phyloP scores from a whole-genome alignment of 2,888 invertebrate species.

The Ormyrus rosae region DNA sequence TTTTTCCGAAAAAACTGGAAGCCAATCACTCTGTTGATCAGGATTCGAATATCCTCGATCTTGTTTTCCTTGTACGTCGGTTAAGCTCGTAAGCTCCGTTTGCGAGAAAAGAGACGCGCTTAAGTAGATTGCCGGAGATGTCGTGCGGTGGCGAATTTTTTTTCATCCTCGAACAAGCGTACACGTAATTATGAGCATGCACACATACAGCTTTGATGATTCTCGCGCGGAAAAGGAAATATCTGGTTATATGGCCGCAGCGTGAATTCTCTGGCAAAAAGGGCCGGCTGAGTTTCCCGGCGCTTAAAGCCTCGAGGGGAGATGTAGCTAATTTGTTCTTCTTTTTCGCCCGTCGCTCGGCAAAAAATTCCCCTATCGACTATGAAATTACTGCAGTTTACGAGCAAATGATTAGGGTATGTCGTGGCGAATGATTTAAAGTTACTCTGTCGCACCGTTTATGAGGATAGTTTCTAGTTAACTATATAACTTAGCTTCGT shows the following conservation, averaged over 20 bases:
- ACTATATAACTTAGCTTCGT: no score
- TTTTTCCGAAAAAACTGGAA: no score
- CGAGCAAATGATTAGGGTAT: slow-evolving; percentile 40
- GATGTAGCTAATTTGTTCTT: slow-evolving; percentile 30
- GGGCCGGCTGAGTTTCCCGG: slow-evolving; percentile 8
- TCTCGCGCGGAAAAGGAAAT: slow-evolving; percentile 16
- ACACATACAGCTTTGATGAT: background rate
- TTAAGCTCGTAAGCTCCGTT: background rate
- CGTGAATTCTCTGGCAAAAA: slow-evolving; percentile 41
- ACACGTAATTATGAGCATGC: background rate
- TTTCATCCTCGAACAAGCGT: background rate
- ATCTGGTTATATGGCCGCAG: slow-evolving; percentile 32
- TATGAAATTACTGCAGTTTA: slow-evolving; percentile 31
- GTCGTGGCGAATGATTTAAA: background rate
- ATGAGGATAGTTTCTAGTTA: background rate
- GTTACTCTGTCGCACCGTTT: background rate
- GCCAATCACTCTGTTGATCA: slow-evolving; percentile 7
- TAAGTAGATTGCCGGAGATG: slow-evolving; percentile 35
- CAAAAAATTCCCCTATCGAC: slow-evolving; percentile 14
- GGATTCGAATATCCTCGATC: background rate
- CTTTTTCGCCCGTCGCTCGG: background rate
- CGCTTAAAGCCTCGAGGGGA: background rate
- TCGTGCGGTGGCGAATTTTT: slow-evolving; percentile 11
- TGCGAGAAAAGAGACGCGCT: background rate
- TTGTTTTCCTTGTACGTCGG: background rate